Conservation (phyloP, 2,797 vertebrate species). For the Diplodus sargus region DNA sequence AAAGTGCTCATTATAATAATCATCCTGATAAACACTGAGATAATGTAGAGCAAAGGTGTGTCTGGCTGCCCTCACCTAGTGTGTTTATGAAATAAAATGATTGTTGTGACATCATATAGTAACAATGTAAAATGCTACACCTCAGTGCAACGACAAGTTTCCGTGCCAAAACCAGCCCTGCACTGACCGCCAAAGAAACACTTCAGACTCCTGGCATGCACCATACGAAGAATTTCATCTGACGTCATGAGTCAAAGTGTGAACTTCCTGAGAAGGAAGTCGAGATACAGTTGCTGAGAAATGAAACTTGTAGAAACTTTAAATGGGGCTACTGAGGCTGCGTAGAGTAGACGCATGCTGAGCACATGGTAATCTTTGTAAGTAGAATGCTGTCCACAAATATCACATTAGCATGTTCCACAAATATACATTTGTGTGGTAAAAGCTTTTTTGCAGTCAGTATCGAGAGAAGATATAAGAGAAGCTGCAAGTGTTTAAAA, state of each 20-base stretch:
- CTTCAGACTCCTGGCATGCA: neutral
- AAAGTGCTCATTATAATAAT: neutral
- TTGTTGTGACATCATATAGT: constrained; percentile 55
- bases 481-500: neutral
- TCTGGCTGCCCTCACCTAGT: neutral
- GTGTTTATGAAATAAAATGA: constrained; percentile 36
- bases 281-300: neutral
- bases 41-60: neutral
- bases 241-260: neutral
- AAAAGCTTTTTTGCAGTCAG: neutral
- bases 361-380: neutral
- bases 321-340: neutral
- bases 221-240: neutral
- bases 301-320: neutral
- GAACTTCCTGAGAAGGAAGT: neutral
- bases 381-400: neutral
- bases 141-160: neutral
- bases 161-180: neutral
- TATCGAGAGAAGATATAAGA: neutral
- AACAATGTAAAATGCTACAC: constrained; percentile 46
- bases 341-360: neutral
- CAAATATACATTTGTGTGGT: neutral
- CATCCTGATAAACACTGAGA: neutral
- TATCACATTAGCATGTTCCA: neutral
- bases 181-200: no score